phyloP scores from a whole-genome alignment of 23 tunicate genomes.

The Pegea sp. region DNA sequence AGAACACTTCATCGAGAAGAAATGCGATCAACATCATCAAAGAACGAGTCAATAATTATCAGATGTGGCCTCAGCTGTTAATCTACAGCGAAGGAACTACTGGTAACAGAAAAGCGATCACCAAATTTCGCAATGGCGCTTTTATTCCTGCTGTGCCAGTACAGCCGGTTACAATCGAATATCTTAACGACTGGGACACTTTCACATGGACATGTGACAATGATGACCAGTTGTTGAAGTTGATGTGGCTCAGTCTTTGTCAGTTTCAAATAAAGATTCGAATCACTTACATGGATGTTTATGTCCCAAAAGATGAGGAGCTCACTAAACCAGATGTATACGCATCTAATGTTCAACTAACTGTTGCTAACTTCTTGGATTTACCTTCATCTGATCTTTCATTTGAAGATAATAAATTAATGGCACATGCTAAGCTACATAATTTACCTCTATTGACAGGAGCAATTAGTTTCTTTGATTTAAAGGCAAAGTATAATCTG shows the following conservation, averaged over 20 bases:
- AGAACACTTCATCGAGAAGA: conserved; percentile 18
- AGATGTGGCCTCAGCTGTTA: conserved; percentile 57
- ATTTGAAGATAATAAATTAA: conserved; percentile 1
- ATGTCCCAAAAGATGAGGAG: conserved; percentile 6
- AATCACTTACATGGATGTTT: conserved; percentile 41
- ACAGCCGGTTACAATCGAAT: conserved; percentile 50
- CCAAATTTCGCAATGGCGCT: conserved; percentile 58
- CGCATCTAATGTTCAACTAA: neutral
- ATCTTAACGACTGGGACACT: conserved; percentile 40
- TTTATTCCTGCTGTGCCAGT: conserved; percentile 75
- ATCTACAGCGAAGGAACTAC: conserved; percentile 80
- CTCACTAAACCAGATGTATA: neutral
- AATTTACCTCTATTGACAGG: neutral
- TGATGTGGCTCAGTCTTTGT: conserved; percentile 57
- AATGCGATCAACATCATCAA: conserved; percentile 17
- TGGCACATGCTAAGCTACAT: neutral
- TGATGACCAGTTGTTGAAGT: conserved; percentile 14
- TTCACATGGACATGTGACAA: conserved; percentile 40
- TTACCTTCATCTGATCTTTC: neutral
- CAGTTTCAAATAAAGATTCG: conserved; percentile 26
- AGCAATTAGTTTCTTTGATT: neutral
- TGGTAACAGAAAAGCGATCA: conserved; percentile 49
- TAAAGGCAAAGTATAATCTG: neutral
- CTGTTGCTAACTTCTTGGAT: neutral
- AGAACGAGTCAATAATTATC: conserved; percentile 5